Evolutionary conservation across 2,797 vertebrate species (phyloP).

Genomic region (Anas flavirostris): DNA sequence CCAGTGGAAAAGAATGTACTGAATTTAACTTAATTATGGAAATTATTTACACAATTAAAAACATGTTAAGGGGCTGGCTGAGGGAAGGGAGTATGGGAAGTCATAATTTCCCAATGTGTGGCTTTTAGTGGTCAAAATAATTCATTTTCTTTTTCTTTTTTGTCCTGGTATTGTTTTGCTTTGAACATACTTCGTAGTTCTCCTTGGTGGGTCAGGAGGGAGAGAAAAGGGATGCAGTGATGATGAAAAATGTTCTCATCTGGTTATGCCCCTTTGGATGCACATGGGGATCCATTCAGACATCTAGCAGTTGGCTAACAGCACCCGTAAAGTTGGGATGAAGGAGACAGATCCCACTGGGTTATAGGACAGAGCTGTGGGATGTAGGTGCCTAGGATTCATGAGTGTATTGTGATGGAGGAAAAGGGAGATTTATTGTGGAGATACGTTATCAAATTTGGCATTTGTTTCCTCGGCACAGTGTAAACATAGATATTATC

Average conservation of each 20-base stretch:
- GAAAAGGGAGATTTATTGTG: not conserved
- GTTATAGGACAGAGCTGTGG: not conserved
- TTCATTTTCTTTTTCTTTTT: not conserved
- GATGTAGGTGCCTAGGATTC: not conserved
- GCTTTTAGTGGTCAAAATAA: not conserved
- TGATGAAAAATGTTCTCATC: not conserved
- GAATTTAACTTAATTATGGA: not conserved
- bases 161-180: not conserved
- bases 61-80: not conserved
- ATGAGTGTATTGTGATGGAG: rapidly evolving
- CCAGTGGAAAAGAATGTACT: not conserved
- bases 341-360: not conserved
- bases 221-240: not conserved
- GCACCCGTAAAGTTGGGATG: not conserved
- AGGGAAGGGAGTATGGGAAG: not conserved
- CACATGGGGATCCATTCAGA: not conserved
- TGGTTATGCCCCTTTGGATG: not conserved
- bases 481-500: not conserved
- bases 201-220: rapidly evolving
- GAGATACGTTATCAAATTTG: not conserved
- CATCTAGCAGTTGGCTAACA: not conserved
- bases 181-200: not conserved
- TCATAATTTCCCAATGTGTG: not conserved
- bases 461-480: not conserved
- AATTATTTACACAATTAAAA: not conserved